These are phyloP conservation scores for Apamea epomidion DNA, from an alignment of 2,888 invertebrate genomes.

Conservation along the genomic window DNA sequence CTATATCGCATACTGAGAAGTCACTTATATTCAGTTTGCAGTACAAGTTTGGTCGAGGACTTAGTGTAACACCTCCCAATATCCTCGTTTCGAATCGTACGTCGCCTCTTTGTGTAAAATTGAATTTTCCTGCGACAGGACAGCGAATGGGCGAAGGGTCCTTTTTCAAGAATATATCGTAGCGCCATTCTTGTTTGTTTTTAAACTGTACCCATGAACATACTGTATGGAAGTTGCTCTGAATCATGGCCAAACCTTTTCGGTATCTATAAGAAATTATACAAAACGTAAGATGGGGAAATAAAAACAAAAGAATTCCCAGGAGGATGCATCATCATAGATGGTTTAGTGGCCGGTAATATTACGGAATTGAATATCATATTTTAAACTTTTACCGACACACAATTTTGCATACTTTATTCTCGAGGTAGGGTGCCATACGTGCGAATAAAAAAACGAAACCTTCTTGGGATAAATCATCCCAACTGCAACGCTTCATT, in stretches of 20 bases:
- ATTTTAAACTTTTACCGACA: background rate
- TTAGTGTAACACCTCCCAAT: conserved; percentile 98
- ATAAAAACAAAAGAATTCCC: too few relatives aligned
- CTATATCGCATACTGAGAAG: conserved; percentile 98
- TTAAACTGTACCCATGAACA: conserved; percentile 98
- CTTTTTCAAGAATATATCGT: conserved; percentile 95
- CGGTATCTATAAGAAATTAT: conserved; percentile 92
- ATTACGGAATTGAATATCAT: too few relatives aligned
- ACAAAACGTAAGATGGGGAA: background rate
- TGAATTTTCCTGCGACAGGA: conserved; percentile 99
- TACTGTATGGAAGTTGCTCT: conserved; percentile 97
- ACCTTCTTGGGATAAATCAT: too few relatives aligned
- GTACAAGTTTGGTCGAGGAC: conserved; percentile 97
- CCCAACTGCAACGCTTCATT: too few relatives aligned
- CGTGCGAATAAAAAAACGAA: too few relatives aligned
- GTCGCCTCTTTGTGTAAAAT: conserved; percentile 97
- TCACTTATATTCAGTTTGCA: conserved; percentile 98
- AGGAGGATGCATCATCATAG: background rate
- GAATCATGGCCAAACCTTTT: conserved; percentile 96
- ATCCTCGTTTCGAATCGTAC: conserved; percentile 97
- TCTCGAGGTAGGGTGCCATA: too few relatives aligned
- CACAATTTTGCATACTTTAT: background rate
- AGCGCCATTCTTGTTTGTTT: conserved; percentile 96
- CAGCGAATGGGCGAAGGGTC: conserved; percentile 98
- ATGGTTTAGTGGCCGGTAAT: too few relatives aligned